Base-by-base conservation (phyloP, 2,113 vertebrate species). In the Raja brachyura region DNA sequence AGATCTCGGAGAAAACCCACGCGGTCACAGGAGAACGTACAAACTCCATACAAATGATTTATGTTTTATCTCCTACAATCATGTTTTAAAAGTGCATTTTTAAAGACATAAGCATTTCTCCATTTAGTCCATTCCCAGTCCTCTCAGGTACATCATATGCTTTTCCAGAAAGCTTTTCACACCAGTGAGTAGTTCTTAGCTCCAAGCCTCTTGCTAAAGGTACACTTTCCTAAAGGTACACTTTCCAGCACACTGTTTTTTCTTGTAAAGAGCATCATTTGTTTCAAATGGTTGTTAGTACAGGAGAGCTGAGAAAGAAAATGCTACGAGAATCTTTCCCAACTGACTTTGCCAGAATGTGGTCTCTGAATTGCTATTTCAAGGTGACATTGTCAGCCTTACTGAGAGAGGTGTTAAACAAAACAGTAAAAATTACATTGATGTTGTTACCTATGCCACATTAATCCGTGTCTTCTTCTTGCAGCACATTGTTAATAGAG, bases 331-430 rank as follows among this genome's bases (percentile, higher is more conserved):
- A 63, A 88, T 88, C 28, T 66, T 88, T 88, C 83, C 59, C 59
- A 31, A 73, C n/a, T 88, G 83, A 61, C 39, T 88, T 63, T 63
- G 59, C 83, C 16, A 61, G 56, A 31, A 88, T 66, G 61, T n/a
- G 13, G 28, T 31, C 83, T 31, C 59, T 88, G 9, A 56, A 33
- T 11, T 31, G 54, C 54, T 86, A 5, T 22, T 61, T 88, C 83
- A 88, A 88, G 83, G 83, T 88, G 83, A 88, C 83, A 88, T 88
- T 88, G 61, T n/a, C 83, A 31, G 59, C 59, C n/a, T n/a, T 8
- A 66, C 59, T 66, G 59, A 88, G 63, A 88, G 28, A 88, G 9
- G 59, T 63, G 61, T 31, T 63, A 88, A 18, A 54, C 16, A 61
- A 88, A 63, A 63, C 83, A 88, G n/a, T 63, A 63, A 63, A 88